Evolutionary conservation across 2,797 vertebrate genomes (phyloP).

Genomic region (Gymnothorax javanicus): DNA sequence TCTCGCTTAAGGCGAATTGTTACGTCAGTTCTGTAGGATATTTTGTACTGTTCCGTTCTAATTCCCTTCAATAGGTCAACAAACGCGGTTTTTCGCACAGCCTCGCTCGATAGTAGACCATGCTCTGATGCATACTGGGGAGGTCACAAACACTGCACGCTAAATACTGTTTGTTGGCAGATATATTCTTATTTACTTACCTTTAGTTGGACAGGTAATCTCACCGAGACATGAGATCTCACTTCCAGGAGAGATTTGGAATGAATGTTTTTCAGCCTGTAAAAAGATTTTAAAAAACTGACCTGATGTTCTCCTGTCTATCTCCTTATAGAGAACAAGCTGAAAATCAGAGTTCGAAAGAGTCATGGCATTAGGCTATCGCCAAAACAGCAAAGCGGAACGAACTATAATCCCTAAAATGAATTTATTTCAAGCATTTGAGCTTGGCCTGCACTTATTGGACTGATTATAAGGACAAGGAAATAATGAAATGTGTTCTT

Average conservation of each 20-base stretch:
- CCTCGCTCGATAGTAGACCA: no score
- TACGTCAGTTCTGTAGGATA: neutral
- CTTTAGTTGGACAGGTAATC: no score
- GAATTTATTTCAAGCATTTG: neutral
- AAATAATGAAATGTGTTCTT: neutral
- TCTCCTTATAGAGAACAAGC: neutral
- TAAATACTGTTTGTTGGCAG: neutral
- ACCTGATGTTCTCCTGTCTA: neutral
- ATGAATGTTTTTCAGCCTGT: neutral
- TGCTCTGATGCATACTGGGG: neutral
- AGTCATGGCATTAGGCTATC: neutral
- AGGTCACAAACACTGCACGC: neutral
- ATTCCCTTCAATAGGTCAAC: neutral
- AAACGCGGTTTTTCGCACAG: no score
- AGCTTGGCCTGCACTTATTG: neutral
- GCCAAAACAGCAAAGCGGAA: neutral
- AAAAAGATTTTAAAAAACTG: neutral
- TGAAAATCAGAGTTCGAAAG: neutral
- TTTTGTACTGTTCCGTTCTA: no score
- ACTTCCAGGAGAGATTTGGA: no score
- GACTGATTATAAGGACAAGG: neutral
- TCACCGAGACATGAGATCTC: no score
- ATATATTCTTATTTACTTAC: no score
- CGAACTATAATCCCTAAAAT: neutral
- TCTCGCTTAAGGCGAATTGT: neutral